Base-by-base conservation (phyloP, 2,888 invertebrate species). In the Lottia scabra region DNA sequence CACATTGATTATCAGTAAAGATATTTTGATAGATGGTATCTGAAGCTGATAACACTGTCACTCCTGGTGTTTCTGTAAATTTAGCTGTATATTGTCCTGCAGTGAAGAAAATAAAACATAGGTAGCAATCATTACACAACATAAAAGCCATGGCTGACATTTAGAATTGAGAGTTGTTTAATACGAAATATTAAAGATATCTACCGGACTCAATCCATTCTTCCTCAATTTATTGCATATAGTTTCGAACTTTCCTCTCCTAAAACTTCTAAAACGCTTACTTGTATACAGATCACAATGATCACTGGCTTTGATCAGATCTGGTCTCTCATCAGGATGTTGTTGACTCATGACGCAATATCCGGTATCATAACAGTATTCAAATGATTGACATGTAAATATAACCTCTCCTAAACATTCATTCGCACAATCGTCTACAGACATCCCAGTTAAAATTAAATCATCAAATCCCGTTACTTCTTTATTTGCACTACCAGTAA, bases 381-480 rank as follows among this genome's bases (percentile, higher is more conserved):
- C 81, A 71, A 85, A 85, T 0, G 83, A 82, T 64, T 82, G 77
- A 66, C 85, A 85, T 38, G 77, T 68, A 74, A 82, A 85, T 16
- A 74, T 71, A 1, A 81, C 72, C 62, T 81, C 77, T 8, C 64
- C 69, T 8, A 78, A 43, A 71, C 85, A 85, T 1, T 79, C 76
- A 1, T 73, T 23, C 0, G 84, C 84, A 66, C 85, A 85, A 71
- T 84, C 84, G 67, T 85, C 85, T 19, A 84, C 77, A 10, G 85
- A 81, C 44, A 80, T 45, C 4, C 82, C 82, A 4, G 80, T 78
- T 13, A 81, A 67, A 19, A 82, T 71, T 13, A 75, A 46, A 44
- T 78, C 79, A 46, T 83, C 79, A 62, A 77, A 80, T 5, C 81
- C 81, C 1, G 76, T 77, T 8, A 83, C 78, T 19, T 68, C 64